phyloP scores from a whole-genome alignment of 2,797 vertebrate species.

The Thripadectes ignobilis region DNA sequence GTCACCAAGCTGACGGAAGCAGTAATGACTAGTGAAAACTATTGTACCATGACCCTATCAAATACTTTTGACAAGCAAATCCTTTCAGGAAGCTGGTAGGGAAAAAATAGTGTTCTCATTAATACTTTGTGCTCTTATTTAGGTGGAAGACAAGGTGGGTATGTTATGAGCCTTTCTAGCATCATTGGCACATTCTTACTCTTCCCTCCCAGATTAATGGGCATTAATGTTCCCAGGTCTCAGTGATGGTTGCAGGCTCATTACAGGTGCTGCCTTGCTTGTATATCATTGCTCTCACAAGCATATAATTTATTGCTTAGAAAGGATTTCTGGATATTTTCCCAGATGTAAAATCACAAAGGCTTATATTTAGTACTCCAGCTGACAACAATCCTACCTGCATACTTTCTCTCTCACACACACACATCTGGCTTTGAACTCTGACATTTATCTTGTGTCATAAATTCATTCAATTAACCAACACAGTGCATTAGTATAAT shows the following conservation, averaged over 20 bases:
- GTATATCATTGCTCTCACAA: conserved; percentile 7
- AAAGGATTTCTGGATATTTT: conserved; percentile 55
- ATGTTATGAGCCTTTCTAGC: not conserved
- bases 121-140: not conserved
- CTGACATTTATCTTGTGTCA: conserved; percentile 5
- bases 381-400: not conserved
- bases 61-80: conserved; percentile 17
- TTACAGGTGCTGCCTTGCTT: conserved; percentile 44
- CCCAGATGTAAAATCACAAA: conserved; percentile 42
- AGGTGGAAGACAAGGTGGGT: not conserved
- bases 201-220: conserved; percentile 29
- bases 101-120: not conserved
- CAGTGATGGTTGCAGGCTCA: not conserved
- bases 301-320: conserved; percentile 34
- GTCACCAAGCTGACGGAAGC: not conserved
- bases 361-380: not conserved
- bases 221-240: conserved; percentile 4
- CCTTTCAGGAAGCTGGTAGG: not conserved
- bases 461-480: conserved; percentile 41
- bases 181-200: not conserved
- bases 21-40: not conserved
- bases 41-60: not conserved
- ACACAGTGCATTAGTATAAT: conserved; percentile 34
- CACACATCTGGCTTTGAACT: conserved; percentile 13
- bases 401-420: not conserved